Evolutionary conservation across 1,140 invertebrate species (phyloP).

Genomic region (Onthophagus taurus): DNA sequence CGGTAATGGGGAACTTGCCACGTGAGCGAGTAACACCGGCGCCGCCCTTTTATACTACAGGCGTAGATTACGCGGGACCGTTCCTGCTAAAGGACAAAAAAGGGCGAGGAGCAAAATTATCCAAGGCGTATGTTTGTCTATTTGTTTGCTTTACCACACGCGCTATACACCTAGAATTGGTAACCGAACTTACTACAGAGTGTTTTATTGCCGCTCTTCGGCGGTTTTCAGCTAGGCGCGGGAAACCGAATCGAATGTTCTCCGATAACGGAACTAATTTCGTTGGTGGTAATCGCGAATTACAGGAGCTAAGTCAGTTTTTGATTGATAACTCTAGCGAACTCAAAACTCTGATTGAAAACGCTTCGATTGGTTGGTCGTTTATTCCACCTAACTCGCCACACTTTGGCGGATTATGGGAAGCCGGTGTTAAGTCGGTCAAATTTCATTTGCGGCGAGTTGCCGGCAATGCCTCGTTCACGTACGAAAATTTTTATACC

Average conservation of each 20-base stretch:
- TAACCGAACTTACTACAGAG: constrained; percentile 1
- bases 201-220: constrained; percentile 1
- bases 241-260: background rate
- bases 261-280: constrained; percentile 7
- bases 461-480: background rate
- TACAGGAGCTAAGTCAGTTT: background rate
- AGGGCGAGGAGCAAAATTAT: background rate
- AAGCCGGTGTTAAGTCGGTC: background rate
- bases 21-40: background rate
- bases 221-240: background rate
- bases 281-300: background rate
- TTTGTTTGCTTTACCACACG: background rate
- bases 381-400: background rate
- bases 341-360: background rate
- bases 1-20: constrained; percentile 1
- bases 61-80: constrained; percentile 1
- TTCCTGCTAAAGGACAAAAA: background rate
- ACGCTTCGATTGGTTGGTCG: background rate
- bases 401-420: constrained; percentile 5
- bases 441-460: constrained; percentile 2
- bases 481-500: background rate
- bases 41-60: background rate
- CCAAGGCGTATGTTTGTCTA: background rate
- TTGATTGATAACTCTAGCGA: background rate
- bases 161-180: constrained; percentile 6